Evolutionary conservation across 2,797 vertebrate species (phyloP), one percentile per base, ranked within the genome.

Genomic region (Silurus lanzhouensis): DNA sequence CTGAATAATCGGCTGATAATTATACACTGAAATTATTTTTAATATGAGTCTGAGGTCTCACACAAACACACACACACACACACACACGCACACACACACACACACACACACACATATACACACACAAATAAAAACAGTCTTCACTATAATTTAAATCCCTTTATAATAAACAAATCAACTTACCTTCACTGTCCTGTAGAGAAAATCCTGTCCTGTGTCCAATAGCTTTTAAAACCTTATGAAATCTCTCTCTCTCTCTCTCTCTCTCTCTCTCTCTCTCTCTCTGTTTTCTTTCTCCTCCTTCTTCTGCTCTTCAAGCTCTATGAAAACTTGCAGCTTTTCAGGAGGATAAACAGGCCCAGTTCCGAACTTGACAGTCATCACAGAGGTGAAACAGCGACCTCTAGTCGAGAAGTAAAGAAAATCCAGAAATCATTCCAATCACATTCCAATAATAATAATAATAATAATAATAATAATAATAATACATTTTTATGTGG

Each of bases 401-500:
- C 85, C 66, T 74, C 85, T 83, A 75, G 82, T 86, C 84, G n/a
- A 70, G 10, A 75, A 64, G 17, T 46, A 79, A 63, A 8, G 19
- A 70, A 17, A 27, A 1, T 25, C 5, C 27, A 15, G 8, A 25
- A 8, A 14, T 52, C 48, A 7, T 25, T 52, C 22, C 10, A 48
- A 13, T 10, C 4, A 57, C n/a, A 17, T 75, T 7, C 48, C 13
- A 5, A 52, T 52, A 7, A 52, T 10, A 10, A 52, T 10, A 48
- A 48, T 48, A 48, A 48, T 9, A 48, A 48, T 48, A 6, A 48
- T 48, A 52, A 52, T 52, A 52, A 52, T 52, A 7, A 52, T 52
- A 52, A 7, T 52, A 52, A 52, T 3, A 52, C 38, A 46, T 9
- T 7, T 70, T 44, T 9, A 12, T 19, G 9, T 46, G 19, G 38